Conservation (phyloP, 2,797 vertebrate species). For the Oreortyx pictus region DNA sequence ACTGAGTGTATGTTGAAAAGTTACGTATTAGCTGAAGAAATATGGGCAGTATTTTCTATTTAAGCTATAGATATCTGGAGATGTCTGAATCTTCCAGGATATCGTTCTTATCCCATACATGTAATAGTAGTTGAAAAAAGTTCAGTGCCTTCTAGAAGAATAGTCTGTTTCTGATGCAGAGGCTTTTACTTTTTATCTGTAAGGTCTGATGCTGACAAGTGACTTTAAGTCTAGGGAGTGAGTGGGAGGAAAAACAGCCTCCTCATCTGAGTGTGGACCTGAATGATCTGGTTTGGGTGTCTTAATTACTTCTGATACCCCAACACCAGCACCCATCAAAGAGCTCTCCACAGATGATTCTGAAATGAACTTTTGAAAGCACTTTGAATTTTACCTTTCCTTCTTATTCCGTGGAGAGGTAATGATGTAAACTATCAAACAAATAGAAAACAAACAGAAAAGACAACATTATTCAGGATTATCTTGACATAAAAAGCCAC, state of each 20-base stretch:
- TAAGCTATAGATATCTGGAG: not conserved
- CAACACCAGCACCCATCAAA: not conserved
- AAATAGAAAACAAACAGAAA: slow-evolving; percentile 17
- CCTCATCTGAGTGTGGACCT: not conserved
- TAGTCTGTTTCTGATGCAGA: not conserved
- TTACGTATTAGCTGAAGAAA: not conserved
- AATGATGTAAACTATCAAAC: not conserved
- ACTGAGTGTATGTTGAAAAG: not conserved
- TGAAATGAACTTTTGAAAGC: slow-evolving; percentile 15
- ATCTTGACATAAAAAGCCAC: slow-evolving; percentile 2
- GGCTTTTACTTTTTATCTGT: not conserved
- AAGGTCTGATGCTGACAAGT: not conserved
- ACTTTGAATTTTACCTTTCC: not conserved
- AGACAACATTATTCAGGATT: not conserved
- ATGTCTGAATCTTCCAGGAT: not conserved
- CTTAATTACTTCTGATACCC: not conserved
- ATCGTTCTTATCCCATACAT: not conserved
- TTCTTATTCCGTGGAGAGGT: not conserved
- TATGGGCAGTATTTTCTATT: not conserved
- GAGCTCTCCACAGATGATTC: not conserved
- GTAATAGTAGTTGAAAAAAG: not conserved
- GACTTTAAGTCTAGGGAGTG: not conserved
- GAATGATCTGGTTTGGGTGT: not conserved
- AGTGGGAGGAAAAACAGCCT: not conserved
- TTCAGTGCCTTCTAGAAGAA: not conserved